phyloP scores from a whole-genome alignment of 92 coral and sea anemone species.

The Porites evermanni region DNA sequence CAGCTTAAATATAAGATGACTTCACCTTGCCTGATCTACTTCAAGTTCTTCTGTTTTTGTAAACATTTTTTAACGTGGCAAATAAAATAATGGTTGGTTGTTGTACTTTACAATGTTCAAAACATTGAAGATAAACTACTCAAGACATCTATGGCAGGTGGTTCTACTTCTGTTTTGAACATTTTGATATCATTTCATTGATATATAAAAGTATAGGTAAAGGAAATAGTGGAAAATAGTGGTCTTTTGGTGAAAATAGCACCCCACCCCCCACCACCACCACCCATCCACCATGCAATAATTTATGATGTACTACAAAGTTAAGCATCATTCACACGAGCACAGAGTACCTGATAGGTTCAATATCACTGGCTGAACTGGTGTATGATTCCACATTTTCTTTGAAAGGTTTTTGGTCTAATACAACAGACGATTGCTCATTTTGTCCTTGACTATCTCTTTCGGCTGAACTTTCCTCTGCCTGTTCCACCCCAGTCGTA shows the following conservation, averaged over 20 bases:
- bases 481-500: constrained; percentile 9
- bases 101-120: no score
- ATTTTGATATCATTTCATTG: background rate
- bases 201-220: background rate
- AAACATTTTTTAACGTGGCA: no score
- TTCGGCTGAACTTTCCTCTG: background rate
- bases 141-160: background rate
- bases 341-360: constrained; percentile 21
- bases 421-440: background rate
- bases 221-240: no score
- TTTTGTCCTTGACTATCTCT: background rate
- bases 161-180: background rate
- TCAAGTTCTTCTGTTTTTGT: no score
- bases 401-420: background rate
- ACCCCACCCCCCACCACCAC: no score
- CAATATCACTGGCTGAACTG: background rate
- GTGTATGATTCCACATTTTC: background rate
- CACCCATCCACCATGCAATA: no score
- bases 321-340: no score
- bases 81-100: no score
- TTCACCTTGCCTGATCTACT: no score
- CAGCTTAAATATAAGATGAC: background rate
- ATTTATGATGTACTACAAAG: no score
- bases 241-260: no score
- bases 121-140: no score